A percentile compares a stretch with the other conserved stretches of the same genome.
These are phyloP conservation scores for Melanotaenia nigrans DNA, from an alignment of 2,797 vertebrate species.

Conservation along the genomic window DNA sequence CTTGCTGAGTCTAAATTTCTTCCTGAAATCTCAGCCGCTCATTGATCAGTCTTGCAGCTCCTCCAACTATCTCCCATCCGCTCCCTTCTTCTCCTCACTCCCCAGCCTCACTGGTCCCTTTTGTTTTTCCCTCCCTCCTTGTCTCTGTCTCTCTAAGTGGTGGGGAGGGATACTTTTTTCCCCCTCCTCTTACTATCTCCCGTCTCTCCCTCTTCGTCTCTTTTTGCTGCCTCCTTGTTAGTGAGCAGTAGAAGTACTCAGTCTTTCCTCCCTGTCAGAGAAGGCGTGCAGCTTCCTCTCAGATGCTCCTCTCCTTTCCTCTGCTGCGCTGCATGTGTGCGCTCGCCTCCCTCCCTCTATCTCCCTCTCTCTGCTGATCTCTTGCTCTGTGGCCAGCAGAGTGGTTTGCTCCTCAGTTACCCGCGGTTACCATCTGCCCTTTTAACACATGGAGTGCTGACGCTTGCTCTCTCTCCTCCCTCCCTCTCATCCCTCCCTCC, in stretches of 20 bases:
- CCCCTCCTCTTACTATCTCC: conserved; percentile 31
- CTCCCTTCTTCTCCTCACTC: conserved; percentile 45
- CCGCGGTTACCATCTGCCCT: conserved; percentile 83
- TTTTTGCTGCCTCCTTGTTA: conserved; percentile 54
- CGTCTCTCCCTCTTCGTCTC: conserved; percentile 30
- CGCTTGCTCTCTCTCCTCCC: conserved; percentile 69
- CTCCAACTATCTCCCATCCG: conserved; percentile 73
- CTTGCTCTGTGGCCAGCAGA: conserved; percentile 74
- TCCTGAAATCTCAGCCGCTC: conserved; percentile 56
- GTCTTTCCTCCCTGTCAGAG: conserved; percentile 63
- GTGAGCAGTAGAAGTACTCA: conserved; percentile 59
- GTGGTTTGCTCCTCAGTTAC: conserved; percentile 80
- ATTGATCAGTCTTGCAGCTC: conserved; percentile 60
- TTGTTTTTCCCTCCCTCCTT: conserved; percentile 46
- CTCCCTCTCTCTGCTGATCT: conserved; percentile 70
- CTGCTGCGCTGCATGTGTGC: conserved; percentile 70
- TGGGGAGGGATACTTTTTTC: conserved; percentile 51
- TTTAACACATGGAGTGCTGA: conserved; percentile 81
- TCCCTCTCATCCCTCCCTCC: conserved; percentile 12
- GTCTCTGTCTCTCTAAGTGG: conserved; percentile 51
- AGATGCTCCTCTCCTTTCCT: conserved; percentile 70
- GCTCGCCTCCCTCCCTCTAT: conserved; percentile 62
- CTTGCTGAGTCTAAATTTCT: conserved; percentile 61
- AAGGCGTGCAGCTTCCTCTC: conserved; percentile 64
- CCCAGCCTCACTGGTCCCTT: conserved; percentile 38